Conservation (phyloP, 2,888 invertebrate genomes). For the Deilephila elpenor region DNA sequence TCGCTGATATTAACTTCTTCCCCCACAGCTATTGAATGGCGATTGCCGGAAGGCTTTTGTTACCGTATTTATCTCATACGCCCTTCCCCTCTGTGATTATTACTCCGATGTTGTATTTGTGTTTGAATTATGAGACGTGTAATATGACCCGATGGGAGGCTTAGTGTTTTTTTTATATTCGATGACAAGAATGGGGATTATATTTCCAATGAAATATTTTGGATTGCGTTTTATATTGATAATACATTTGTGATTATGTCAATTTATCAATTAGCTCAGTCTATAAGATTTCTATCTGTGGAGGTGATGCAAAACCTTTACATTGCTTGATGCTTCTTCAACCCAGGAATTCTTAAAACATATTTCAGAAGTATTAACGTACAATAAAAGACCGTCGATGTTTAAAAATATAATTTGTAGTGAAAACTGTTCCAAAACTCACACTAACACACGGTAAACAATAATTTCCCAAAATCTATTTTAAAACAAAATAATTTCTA, state of each 20-base stretch:
- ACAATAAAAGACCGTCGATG: no score
- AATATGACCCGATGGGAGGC: not conserved
- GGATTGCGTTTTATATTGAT: no score
- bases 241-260: no score
- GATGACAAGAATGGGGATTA: not conserved
- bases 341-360: no score
- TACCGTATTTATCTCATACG: not conserved
- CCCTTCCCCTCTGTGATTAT: not conserved
- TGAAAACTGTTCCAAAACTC: no score
- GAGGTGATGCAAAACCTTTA: accelerated
- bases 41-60: slow-evolving; percentile 10
- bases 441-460: no score
- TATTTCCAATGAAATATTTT: not conserved
- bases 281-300: no score
- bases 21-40: not conserved
- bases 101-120: not conserved
- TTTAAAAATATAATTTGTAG: no score
- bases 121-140: not conserved
- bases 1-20: not conserved
- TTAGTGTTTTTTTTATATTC: not conserved
- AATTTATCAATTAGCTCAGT: no score
- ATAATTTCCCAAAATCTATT: not conserved
- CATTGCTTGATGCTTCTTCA: no score
- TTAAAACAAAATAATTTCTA: not conserved
- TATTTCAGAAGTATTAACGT: no score